Evolutionary conservation across 2,797 vertebrate species (phyloP), one percentile per base, ranked within the genome.

Genomic region (Spea hammondii): DNA sequence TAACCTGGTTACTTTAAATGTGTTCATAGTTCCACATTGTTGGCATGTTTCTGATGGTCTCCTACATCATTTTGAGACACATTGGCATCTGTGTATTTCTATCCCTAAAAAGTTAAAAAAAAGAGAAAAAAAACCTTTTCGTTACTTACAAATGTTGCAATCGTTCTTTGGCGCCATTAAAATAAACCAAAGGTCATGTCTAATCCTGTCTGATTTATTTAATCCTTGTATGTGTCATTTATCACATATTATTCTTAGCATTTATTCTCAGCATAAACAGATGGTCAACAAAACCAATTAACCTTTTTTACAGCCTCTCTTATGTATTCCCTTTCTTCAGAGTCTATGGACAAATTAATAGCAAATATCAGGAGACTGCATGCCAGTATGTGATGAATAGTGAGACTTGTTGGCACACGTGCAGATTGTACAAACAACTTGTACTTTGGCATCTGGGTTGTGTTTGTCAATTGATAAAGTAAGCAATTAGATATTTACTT

Each of bases 271-370:
- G 87, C 82, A 85, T 80, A 90, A 92, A 91, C 93, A 95, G 94
- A 93, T 93, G 92, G 94, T 92, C 92, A 91, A 90, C 84, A 81
- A 90, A 96, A 92, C 89, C 90, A 93, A 92, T 95, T 96, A 94
- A 94, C 94, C 94, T 94, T 91, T 91, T 85, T 84, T 74, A 76
- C 84, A 85, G 86, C 88, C 85, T 81, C 84, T 87, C 86, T 86
- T 86, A 82, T 83, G 85, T 87, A 88, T 85, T 86, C 77, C 74
- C 4, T 45, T 1, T 76, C 70, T 85, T 85, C 77, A 76, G 83
- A 87, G 83, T 85, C 87, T 85, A 70, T 83, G 86, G 85, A 85
- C 86, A 87, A 84, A 85, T 83, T 87, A 90, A 89, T 70, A 82
- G 83, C 87, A 89, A 79, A 82, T 83, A 85, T 78, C 84, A 84